A percentile compares a stretch with the other conserved stretches of the same genome.
These are phyloP conservation scores for Sandelia bainsii DNA, from an alignment of 2,797 vertebrate genomes.

Conservation along the genomic window DNA sequence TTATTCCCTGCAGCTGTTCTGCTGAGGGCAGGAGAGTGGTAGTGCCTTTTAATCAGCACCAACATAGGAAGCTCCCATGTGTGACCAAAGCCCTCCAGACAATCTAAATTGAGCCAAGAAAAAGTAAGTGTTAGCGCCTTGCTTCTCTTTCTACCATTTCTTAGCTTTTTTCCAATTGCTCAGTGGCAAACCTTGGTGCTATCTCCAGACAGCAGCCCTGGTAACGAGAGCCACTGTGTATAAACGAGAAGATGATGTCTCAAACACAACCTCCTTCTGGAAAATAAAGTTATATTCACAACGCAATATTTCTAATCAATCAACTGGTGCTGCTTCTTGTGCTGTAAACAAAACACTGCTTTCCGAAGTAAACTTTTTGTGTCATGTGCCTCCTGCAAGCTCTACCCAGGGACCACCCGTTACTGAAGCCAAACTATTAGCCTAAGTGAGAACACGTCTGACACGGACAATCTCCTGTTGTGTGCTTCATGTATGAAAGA, in stretches of 20 bases:
- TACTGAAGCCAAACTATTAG: too few species aligned
- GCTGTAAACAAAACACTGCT: too few species aligned
- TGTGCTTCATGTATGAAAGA: too few species aligned
- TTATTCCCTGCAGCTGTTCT: constrained; percentile 62
- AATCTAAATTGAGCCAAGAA: constrained; percentile 68
- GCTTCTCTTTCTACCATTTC: constrained; percentile 36
- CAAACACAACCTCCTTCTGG: constrained; percentile 33
- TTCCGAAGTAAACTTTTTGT: too few species aligned
- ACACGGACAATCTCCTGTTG: too few species aligned
- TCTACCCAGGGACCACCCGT: too few species aligned
- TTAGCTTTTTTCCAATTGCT: constrained; percentile 40
- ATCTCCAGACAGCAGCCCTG: constrained; percentile 76
- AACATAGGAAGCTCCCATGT: constrained; percentile 72
- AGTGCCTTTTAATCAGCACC: constrained; percentile 79
- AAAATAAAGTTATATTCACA: too few species aligned
- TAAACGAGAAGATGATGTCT: constrained; percentile 67
- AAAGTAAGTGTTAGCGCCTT: constrained; percentile 57
- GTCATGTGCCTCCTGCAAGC: too few species aligned
- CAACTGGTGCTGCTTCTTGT: too few species aligned
- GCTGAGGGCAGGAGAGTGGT: constrained; percentile 63
- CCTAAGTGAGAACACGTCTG: too few species aligned
- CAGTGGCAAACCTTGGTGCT: constrained; percentile 55
- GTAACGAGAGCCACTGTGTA: constrained; percentile 49
- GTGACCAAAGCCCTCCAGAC: constrained; percentile 73
- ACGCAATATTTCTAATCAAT: too few species aligned